Percentiles rank a stretch among this genome's conserved stretches.
phyloP scores from a whole-genome alignment of 1,140 invertebrate species.

The Dolichoris vasculosae region DNA sequence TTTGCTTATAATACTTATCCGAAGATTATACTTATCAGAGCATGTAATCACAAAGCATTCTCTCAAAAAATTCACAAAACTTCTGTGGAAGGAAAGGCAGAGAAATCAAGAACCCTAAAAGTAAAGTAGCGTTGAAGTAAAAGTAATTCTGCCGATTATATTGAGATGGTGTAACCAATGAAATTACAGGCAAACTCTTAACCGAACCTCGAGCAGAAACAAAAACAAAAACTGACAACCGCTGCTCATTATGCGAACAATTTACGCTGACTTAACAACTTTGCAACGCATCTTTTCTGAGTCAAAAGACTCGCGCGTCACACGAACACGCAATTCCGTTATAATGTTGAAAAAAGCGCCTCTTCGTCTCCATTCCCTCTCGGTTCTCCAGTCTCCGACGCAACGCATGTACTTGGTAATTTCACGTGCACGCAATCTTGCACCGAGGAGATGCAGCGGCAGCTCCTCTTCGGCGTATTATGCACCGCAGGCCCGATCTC shows the following conservation, averaged over 20 bases:
- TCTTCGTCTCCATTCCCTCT: not conserved
- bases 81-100: not conserved
- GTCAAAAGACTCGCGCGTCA: slow-evolving; percentile 10
- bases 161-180: slow-evolving; percentile 17
- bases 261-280: slow-evolving; percentile 43
- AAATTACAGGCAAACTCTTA: slow-evolving; percentile 4
- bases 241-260: slow-evolving; percentile 30
- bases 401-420: slow-evolving; percentile 37
- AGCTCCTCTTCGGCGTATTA: not conserved
- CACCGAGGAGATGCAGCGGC: not conserved
- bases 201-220: not conserved
- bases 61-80: not conserved
- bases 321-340: slow-evolving; percentile 28
- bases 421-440: slow-evolving; percentile 40
- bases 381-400: not conserved
- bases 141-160: not conserved
- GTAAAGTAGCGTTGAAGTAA: not conserved
- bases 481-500: slow-evolving; percentile 20
- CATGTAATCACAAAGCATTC: slow-evolving; percentile 16
- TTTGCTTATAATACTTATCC: not conserved
- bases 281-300: slow-evolving; percentile 26
- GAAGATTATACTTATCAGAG: slow-evolving; percentile 27
- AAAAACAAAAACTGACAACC: not conserved
- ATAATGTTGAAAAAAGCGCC: slow-evolving; percentile 23
- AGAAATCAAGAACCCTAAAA: slow-evolving; percentile 8